Percentiles rank a stretch among this genome's conserved stretches.
Evolutionary conservation across 2,113 vertebrate species (phyloP).

Genomic region (Apaloderma vittatum): DNA sequence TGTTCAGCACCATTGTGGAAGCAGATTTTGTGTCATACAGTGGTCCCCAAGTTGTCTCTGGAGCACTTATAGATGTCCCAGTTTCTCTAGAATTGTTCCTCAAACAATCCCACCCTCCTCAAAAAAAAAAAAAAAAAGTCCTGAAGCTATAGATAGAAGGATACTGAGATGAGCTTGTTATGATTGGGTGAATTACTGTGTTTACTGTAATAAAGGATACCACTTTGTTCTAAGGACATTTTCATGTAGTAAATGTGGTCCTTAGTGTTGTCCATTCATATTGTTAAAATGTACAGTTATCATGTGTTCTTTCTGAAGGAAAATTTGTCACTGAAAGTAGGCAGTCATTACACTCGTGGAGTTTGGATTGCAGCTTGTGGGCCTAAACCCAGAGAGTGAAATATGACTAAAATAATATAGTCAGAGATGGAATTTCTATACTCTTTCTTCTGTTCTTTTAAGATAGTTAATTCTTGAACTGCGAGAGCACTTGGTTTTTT

Average conservation of each 20-base stretch:
- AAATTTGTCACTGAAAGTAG: neutral
- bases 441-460: neutral
- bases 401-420: fast-evolving
- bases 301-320: neutral
- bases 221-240: no score
- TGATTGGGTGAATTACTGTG: neutral
- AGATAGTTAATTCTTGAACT: neutral
- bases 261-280: neutral
- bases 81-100: neutral
- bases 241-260: neutral
- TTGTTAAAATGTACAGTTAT: neutral
- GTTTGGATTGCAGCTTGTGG: neutral
- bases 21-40: neutral
- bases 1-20: neutral
- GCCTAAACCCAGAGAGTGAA: neutral
- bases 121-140: neutral
- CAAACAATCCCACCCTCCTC: neutral
- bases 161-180: neutral
- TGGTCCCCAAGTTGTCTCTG: neutral
- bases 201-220: neutral
- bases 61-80: neutral
- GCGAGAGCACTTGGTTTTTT: neutral
- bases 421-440: neutral
- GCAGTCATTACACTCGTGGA: neutral
- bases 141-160: neutral